Conservation (phyloP, 2,113 vertebrate genomes). For the Gasterosteus nipponicus region DNA sequence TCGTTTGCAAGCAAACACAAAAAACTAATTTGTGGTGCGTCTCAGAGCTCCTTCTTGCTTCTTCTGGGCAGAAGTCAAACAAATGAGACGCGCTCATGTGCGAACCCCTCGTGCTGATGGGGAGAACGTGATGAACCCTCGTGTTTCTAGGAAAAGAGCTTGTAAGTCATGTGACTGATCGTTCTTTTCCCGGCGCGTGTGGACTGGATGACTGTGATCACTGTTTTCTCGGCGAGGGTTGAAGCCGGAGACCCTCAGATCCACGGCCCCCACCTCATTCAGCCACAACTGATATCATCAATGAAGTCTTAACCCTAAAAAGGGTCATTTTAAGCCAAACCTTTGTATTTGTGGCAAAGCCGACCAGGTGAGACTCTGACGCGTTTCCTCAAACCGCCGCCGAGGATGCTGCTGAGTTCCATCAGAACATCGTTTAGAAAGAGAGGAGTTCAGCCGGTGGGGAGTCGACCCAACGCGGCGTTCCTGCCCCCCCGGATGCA, state of each 20-base stretch:
- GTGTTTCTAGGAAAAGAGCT: slow-evolving; percentile 5
- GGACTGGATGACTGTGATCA: too few relatives aligned
- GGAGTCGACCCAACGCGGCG: too few relatives aligned
- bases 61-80: slow-evolving; percentile 31
- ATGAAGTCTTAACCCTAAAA: neutral
- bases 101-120: slow-evolving; percentile 5
- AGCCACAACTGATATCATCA: too few relatives aligned
- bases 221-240: too few relatives aligned
- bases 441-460: too few relatives aligned
- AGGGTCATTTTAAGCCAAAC: neutral
- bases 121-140: neutral
- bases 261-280: too few relatives aligned
- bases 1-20: too few relatives aligned
- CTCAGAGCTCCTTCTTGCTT: slow-evolving; percentile 15
- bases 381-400: neutral
- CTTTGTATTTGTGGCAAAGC: neutral
- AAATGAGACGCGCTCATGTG: slow-evolving; percentile 24
- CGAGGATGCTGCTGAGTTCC: neutral
- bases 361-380: neutral
- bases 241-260: too few relatives aligned
- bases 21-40: slow-evolving; percentile 27
- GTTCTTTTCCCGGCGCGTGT: too few relatives aligned
- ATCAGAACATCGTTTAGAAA: too few relatives aligned
- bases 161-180: too few relatives aligned
- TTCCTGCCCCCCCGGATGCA: too few relatives aligned